phyloP scores from a whole-genome alignment of 35 echinoderm and acorn worm species.

The Lytechinus pictus region DNA sequence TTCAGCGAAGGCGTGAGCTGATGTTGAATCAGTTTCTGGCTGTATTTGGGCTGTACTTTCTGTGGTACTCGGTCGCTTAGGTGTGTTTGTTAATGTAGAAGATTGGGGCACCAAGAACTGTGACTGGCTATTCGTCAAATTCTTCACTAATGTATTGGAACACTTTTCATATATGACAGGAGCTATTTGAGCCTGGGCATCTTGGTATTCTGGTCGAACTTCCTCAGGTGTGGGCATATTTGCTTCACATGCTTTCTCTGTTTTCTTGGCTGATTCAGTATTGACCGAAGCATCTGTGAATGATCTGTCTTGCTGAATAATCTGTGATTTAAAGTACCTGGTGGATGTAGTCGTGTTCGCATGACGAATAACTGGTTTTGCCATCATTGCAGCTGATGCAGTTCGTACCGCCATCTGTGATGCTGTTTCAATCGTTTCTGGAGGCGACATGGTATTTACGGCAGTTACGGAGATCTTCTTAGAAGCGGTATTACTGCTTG shows the following conservation, averaged over 20 bases:
- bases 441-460: constrained; percentile 9
- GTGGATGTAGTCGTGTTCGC: constrained; percentile 16
- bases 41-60: not conserved
- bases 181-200: constrained; percentile 30
- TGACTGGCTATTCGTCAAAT: not conserved
- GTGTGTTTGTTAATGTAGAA: constrained; percentile 6
- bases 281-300: not conserved
- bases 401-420: constrained; percentile 50
- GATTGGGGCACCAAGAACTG: not conserved
- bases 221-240: not conserved
- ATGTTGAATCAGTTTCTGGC: not conserved
- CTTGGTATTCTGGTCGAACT: not conserved
- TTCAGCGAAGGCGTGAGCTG: not conserved
- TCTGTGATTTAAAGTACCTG: not conserved
- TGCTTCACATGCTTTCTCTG: constrained; percentile 37
- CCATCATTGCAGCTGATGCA: constrained; percentile 35
- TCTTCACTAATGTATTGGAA: not conserved
- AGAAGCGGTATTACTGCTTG: constrained; percentile 29
- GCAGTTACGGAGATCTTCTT: not conserved
- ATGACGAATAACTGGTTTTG: constrained; percentile 22
- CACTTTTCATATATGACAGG: not conserved
- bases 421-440: constrained; percentile 38
- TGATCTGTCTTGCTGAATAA: constrained; percentile 23
- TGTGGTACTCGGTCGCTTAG: not conserved
- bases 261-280: not conserved